phyloP scores from a whole-genome alignment of 2,888 invertebrate genomes.

The Drosophila hawaiiensis region DNA sequence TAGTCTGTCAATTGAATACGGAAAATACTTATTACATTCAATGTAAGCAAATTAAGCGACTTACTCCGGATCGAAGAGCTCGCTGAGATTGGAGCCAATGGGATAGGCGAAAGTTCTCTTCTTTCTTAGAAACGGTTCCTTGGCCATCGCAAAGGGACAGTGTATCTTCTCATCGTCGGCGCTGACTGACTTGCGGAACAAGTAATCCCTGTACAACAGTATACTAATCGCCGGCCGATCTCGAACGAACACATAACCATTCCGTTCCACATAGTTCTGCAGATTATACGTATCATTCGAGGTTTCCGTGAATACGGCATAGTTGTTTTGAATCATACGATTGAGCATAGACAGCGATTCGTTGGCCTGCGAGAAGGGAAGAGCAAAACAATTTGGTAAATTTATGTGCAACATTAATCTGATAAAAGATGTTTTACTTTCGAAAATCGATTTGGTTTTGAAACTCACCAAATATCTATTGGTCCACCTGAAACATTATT shows the following conservation, averaged over 20 bases:
- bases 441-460: neutral
- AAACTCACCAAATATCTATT: neutral
- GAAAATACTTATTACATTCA: neutral
- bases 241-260: slow-evolving; percentile 88
- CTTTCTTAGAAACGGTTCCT: slow-evolving; percentile 88
- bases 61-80: slow-evolving; percentile 90
- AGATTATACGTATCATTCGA: slow-evolving; percentile 85
- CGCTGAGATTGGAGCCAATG: slow-evolving; percentile 87
- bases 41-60: slow-evolving; percentile 55
- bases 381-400: neutral
- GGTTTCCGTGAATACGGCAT: slow-evolving; percentile 82
- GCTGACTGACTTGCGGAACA: slow-evolving; percentile 87
- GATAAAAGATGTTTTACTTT: neutral
- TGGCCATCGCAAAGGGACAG: slow-evolving; percentile 92
- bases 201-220: slow-evolving; percentile 90
- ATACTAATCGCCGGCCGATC: slow-evolving; percentile 90
- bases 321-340: slow-evolving; percentile 82
- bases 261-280: slow-evolving; percentile 85
- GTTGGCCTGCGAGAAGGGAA: slow-evolving; percentile 70
- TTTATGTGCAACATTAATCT: neutral
- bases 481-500: neutral
- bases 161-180: slow-evolving; percentile 88
- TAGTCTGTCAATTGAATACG: slow-evolving; percentile 86
- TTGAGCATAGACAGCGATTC: slow-evolving; percentile 82
- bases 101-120: slow-evolving; percentile 91